Percentiles rank a stretch among this genome's conserved stretches.
Conservation (phyloP, 2,797 vertebrate genomes). For the Rhabdomys pumilio region DNA sequence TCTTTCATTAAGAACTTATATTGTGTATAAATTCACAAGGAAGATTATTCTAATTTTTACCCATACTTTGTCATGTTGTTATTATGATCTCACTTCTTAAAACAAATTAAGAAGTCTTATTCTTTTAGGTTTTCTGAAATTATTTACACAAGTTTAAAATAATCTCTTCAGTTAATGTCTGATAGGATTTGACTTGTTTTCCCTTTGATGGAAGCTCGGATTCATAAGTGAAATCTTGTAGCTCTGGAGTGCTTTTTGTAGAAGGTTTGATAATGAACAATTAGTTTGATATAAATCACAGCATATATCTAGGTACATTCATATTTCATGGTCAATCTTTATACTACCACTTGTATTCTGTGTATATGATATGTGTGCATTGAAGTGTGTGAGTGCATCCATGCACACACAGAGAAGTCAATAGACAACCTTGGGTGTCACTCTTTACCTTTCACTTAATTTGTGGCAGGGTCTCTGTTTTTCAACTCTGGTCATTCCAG, state of each 20-base stretch:
- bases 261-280: neutral
- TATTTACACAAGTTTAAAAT: conserved; percentile 34
- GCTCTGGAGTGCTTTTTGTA: neutral
- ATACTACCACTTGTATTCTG: too few relatives aligned
- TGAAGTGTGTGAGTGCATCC: neutral
- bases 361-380: neutral
- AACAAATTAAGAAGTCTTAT: conserved; percentile 6
- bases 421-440: neutral
- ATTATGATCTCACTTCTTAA: neutral
- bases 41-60: neutral
- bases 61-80: neutral
- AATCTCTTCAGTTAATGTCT: conserved; percentile 25
- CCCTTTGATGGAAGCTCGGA: neutral
- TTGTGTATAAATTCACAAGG: neutral
- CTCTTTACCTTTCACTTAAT: neutral
- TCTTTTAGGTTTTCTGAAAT: conserved; percentile 57
- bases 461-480: neutral
- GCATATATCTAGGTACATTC: neutral
- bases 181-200: conserved; percentile 24
- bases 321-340: neutral
- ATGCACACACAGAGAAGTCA: neutral
- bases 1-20: neutral
- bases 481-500: neutral
- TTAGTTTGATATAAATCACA: neutral
- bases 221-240: neutral